Percentiles rank a stretch among this genome's conserved stretches.
Evolutionary conservation across 2,113 vertebrate genomes (phyloP).

Genomic region (Lipotes vexillifer): DNA sequence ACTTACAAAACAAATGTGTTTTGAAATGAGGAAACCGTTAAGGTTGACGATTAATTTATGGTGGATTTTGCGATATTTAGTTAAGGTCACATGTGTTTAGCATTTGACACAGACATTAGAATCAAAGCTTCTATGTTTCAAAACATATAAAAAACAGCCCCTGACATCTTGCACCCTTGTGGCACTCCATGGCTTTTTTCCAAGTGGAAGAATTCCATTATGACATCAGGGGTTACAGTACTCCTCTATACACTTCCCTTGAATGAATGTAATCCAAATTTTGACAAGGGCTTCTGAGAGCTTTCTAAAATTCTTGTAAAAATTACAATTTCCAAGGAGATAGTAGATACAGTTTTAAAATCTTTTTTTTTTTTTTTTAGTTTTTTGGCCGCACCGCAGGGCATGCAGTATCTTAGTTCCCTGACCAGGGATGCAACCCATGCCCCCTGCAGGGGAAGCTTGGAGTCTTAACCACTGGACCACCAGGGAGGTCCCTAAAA

Average conservation of each 20-base stretch:
- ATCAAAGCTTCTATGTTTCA: slow-evolving; percentile 63
- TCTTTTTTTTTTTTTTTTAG: neutral
- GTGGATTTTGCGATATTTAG: slow-evolving; percentile 47
- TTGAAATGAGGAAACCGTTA: slow-evolving; percentile 71
- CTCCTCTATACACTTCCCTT: neutral
- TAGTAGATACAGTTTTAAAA: neutral
- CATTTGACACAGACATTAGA: slow-evolving; percentile 60
- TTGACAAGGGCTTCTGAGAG: slow-evolving; percentile 4
- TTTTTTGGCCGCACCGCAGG: no score
- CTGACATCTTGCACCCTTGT: neutral
- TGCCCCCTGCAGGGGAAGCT: no score
- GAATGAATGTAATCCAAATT: slow-evolving; percentile 37
- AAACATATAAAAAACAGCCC: slow-evolving; percentile 29
- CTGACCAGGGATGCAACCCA: no score
- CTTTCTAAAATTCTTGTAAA: slow-evolving; percentile 29
- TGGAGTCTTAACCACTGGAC: no score
- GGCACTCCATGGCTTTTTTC: neutral
- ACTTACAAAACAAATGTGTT: slow-evolving; percentile 61
- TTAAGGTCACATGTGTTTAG: slow-evolving; percentile 69
- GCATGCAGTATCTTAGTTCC: no score
- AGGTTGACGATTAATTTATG: slow-evolving; percentile 64
- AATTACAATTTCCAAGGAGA: neutral
- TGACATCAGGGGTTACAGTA: neutral
- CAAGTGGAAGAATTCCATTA: slow-evolving; percentile 33
- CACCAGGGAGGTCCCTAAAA: neutral